Conservation (phyloP, 2,797 vertebrate species). For the Limnodromus scolopaceus region DNA sequence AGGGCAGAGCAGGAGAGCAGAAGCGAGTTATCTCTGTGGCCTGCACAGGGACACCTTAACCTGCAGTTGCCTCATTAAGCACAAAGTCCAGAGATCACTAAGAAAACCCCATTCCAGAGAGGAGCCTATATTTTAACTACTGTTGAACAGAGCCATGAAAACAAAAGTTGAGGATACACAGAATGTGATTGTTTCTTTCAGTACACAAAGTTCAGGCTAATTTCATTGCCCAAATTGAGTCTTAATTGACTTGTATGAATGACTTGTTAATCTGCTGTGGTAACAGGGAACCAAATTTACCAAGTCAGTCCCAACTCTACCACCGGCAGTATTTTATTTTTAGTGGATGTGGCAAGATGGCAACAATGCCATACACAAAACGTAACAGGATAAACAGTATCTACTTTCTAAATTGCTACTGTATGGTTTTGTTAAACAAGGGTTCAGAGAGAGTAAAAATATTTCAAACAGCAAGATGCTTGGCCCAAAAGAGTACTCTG, state of each 20-base stretch:
- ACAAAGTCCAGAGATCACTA: neutral
- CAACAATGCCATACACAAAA: neutral
- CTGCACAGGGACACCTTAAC: neutral
- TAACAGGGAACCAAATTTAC: neutral
- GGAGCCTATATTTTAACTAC: neutral
- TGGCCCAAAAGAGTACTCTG: neutral
- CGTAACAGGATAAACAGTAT: neutral
- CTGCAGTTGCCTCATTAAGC: neutral
- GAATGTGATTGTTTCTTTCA: neutral
- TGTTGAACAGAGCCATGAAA: neutral
- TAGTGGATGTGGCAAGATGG: neutral
- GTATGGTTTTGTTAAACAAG: too few species aligned
- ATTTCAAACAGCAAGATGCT: neutral
- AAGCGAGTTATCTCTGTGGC: neutral
- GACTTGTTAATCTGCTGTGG: neutral
- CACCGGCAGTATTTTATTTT: neutral
- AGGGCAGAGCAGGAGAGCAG: neutral
- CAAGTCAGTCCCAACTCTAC: neutral
- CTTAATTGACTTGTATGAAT: neutral
- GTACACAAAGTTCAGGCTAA: neutral
- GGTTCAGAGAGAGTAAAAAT: too few species aligned
- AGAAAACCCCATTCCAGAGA: neutral
- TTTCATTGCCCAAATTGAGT: neutral
- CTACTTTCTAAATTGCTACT: neutral
- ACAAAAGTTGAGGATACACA: neutral